phyloP scores from a whole-genome alignment of 1,140 invertebrate species.

The Drosophila simulans region DNA sequence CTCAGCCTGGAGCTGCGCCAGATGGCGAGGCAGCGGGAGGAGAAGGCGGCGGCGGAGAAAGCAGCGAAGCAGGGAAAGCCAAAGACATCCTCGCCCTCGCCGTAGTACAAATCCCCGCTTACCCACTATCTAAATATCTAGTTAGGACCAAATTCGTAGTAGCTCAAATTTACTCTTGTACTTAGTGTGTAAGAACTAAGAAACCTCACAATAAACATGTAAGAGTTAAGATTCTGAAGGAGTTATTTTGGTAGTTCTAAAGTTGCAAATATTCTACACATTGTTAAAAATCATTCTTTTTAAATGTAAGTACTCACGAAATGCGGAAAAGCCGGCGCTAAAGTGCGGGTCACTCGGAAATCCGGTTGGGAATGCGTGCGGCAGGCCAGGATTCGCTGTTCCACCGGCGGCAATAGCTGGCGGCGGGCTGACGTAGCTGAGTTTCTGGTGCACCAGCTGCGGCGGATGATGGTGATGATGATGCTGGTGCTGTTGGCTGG shows the following conservation, averaged over 20 bases:
- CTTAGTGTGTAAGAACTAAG: conserved; percentile 34
- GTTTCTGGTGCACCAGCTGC: conserved; percentile 14
- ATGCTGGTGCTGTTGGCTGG: conserved; percentile 7
- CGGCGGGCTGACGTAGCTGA: conserved; percentile 11
- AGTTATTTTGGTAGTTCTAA: too few species aligned
- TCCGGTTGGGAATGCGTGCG: conserved; percentile 45
- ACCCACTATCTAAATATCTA: conserved; percentile 3
- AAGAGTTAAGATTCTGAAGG: conserved; percentile 1
- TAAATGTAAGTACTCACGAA: conserved; percentile 62
- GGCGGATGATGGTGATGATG: conserved; percentile 4
- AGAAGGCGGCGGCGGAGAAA: conserved; percentile 23
- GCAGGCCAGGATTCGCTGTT: conserved; percentile 40
- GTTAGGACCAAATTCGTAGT: conserved; percentile 36
- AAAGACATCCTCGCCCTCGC: conserved; percentile 18
- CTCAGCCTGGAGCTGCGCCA: conserved; percentile 90
- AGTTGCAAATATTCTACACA: too few species aligned
- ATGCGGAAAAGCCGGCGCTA: conserved; percentile 77
- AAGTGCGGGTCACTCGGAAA: conserved; percentile 74
- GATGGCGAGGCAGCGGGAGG: conserved; percentile 59
- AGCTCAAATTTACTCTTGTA: conserved; percentile 48
- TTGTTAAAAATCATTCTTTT: too few species aligned
- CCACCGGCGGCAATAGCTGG: conserved; percentile 8
- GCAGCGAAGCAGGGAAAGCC: conserved; percentile 26
- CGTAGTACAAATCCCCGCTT: conserved; percentile 28
- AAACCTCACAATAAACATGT: conserved; percentile 50